Percentiles rank a stretch among this genome's conserved stretches.
phyloP scores from a whole-genome alignment of 2,888 invertebrate species.

The Scrobipalpa atriplicella region DNA sequence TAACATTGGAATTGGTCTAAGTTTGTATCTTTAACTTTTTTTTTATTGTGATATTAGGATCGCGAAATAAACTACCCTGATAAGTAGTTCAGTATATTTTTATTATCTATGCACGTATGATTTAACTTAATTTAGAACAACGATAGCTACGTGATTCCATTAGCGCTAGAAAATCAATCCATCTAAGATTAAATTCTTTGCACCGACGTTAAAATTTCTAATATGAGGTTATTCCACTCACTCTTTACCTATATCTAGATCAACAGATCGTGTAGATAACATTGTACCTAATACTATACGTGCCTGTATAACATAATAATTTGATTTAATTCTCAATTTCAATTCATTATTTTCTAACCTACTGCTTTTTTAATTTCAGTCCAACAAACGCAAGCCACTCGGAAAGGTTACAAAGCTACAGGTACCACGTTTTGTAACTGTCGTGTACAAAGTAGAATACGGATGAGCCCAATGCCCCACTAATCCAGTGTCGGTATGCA shows the following conservation, averaged over 20 bases:
- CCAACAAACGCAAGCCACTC: neutral
- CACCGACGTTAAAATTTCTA: neutral
- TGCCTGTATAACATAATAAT: too few species aligned
- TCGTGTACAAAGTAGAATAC: constrained; percentile 11
- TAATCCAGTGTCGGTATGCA: constrained; percentile 25
- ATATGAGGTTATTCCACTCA: neutral
- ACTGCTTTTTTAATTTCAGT: neutral
- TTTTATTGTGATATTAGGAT: too few species aligned
- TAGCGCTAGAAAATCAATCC: constrained; percentile 1
- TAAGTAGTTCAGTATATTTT: too few species aligned
- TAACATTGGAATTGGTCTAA: neutral
- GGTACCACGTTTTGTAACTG: constrained; percentile 8
- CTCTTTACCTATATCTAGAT: neutral
- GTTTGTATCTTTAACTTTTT: too few species aligned
- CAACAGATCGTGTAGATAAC: neutral
- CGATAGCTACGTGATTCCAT: neutral
- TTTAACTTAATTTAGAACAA: neutral
- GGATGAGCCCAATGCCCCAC: constrained; percentile 12
- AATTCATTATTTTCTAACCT: too few species aligned
- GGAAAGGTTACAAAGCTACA: neutral
- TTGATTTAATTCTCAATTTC: too few species aligned
- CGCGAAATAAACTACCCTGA: too few species aligned
- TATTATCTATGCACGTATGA: neutral
- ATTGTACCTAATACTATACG: too few species aligned
- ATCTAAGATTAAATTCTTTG: constrained; percentile 5